Evolutionary conservation across 2,888 invertebrate genomes (phyloP), one percentile per base, ranked within the genome.

Genomic region (Perizoma flavofasciatum): DNA sequence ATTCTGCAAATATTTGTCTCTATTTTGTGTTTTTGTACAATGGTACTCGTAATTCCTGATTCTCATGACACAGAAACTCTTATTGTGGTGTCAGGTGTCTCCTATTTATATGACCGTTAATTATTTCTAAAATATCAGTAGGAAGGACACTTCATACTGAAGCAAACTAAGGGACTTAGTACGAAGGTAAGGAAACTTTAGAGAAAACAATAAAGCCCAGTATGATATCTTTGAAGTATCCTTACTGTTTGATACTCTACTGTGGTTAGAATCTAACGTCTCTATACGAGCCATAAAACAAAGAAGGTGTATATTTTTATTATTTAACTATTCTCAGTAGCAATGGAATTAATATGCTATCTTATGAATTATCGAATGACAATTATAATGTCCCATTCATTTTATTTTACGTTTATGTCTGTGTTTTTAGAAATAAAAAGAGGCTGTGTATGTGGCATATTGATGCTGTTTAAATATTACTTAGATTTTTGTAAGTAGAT

Each of bases 321-420:
- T 62, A 65, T 71, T 72, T 69, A 64, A 67, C 49, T 66, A 53
- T 69, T 72, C 78, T 71, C 79, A 66, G 81, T 81, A 84, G 82
- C 82, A 33, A 68, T 72, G 70, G 79, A 82, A 77, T 83, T 79
- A 79, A 82, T 81, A 77, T 72, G 65, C 71, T 52, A 61, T 66
- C 49, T 58, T 66, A 61, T 66, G 66, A 65, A 68, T 72, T 75
- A 77, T 63, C 63, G 57, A 66, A 73, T 69, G 68, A 61, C 65
- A 67, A 71, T 75, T 73, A 66, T 22, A 62, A 43, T 48, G 49
- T 40, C 49, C 49, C 41, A 58, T 58, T n/a, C 57, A 44, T 40
- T 41, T 58, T 55, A 48, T 54, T 62, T 57, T 58, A 61, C 57
- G 57, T 11, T 62, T 58, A 62, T 55, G n/a, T 7, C 39, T 47